Conservation (phyloP, 2,113 vertebrate species). For the Tauraco erythrolophus region DNA sequence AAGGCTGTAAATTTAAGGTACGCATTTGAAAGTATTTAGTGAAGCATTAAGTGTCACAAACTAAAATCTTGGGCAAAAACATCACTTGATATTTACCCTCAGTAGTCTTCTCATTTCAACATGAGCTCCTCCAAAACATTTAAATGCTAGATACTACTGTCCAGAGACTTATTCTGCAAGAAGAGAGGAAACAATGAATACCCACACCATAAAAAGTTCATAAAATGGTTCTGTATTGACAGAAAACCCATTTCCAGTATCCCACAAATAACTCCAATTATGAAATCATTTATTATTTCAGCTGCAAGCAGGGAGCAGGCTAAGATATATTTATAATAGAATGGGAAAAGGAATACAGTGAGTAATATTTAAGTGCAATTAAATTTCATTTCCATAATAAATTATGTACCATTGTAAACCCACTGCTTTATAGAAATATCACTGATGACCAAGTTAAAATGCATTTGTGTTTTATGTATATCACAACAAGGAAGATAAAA, state of each 20-base stretch:
- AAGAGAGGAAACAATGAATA: not conserved
- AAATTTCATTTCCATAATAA: constrained; percentile 52
- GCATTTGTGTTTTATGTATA: constrained; percentile 50
- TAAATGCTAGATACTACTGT: not conserved
- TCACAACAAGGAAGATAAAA: not conserved
- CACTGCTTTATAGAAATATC: constrained; percentile 44
- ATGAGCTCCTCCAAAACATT: not conserved
- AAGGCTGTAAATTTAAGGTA: not conserved
- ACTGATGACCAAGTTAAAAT: constrained; percentile 44
- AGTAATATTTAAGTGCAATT: constrained; percentile 66
- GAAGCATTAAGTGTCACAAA: not conserved
- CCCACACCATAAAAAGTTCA: not conserved
- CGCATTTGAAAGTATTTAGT: not conserved
- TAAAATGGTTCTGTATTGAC: constrained; percentile 14
- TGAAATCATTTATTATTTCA: constrained; percentile 28
- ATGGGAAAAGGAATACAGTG: constrained; percentile 42
- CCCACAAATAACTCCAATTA: constrained; percentile 64
- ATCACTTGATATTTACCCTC: not conserved
- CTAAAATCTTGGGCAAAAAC: not conserved
- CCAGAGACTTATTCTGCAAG: not conserved
- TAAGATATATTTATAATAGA: constrained; percentile 45
- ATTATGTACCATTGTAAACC: constrained; percentile 61
- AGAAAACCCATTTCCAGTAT: constrained; percentile 53
- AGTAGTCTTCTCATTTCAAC: not conserved
- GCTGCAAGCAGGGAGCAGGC: constrained; percentile 35